Conservation (phyloP, 1,140 invertebrate genomes). For the Musca domestica region DNA sequence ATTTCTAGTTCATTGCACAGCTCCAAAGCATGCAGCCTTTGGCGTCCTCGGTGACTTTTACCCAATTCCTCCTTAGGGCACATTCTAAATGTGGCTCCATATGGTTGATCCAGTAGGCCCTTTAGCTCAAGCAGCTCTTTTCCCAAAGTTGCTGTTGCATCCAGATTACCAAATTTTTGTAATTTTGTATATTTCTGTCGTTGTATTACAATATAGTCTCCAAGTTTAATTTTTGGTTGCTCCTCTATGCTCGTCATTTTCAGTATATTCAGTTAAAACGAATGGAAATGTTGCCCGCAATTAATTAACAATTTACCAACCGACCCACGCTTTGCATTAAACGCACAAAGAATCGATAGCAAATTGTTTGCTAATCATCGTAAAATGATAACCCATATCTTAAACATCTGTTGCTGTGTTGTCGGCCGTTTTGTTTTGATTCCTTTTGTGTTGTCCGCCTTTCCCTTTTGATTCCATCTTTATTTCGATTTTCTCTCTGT, state of each 20-base stretch:
- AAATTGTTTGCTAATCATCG: no score
- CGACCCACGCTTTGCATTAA: no score
- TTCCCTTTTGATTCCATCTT: no score
- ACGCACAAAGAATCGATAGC: no score
- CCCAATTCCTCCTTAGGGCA: conserved; percentile 55
- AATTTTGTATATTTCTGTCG: conserved; percentile 74
- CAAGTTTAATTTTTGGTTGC: conserved; percentile 56
- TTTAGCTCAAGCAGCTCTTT: conserved; percentile 71
- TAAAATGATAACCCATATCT: no score
- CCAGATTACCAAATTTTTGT: conserved; percentile 65
- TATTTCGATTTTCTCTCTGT: no score
- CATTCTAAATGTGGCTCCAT: conserved; percentile 79
- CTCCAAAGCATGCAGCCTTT: conserved; percentile 61
- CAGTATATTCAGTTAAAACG: no score
- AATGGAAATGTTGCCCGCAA: no score
- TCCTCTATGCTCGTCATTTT: background rate
- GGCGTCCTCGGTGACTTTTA: conserved; percentile 50
- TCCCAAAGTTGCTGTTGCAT: conserved; percentile 64
- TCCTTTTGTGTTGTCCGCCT: no score
- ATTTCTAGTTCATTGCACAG: conserved; percentile 57
- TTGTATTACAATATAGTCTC: conserved; percentile 72
- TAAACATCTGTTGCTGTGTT: no score
- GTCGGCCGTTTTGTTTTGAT: no score
- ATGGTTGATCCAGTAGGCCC: conserved; percentile 69
- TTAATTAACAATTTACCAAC: no score